phyloP scores from a whole-genome alignment of 2,888 invertebrate genomes.

The Ceraclea dissimilis region DNA sequence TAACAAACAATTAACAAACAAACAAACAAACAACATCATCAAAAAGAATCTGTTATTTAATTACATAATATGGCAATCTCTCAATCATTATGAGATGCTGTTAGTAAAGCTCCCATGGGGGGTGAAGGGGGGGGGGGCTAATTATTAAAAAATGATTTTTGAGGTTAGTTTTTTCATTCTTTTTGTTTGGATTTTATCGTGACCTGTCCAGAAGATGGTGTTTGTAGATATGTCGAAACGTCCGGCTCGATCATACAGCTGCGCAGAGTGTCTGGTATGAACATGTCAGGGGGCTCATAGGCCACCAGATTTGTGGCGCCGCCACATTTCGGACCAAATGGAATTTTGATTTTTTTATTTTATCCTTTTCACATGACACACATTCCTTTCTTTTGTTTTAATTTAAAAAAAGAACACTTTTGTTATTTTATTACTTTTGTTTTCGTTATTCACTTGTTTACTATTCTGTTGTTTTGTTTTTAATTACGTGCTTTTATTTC shows the following conservation, averaged over 20 bases:
- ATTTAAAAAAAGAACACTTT: not conserved
- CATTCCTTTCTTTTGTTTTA: not conserved
- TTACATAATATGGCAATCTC: conserved; percentile 36
- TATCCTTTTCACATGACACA: not conserved
- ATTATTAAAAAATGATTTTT: conserved; percentile 11
- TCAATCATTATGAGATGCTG: conserved; percentile 4
- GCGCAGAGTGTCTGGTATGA: conserved; percentile 87
- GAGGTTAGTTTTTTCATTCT: conserved; percentile 13
- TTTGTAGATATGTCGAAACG: conserved; percentile 90
- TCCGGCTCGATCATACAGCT: conserved; percentile 94
- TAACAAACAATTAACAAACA: not conserved
- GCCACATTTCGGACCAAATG: conserved; percentile 9
- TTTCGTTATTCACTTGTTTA: not conserved
- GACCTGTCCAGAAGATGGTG: conserved; percentile 92
- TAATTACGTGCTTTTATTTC: not conserved
- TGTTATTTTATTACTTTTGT: not conserved
- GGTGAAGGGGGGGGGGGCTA: not conserved
- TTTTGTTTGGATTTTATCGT: conserved; percentile 31
- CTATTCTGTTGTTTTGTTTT: not conserved
- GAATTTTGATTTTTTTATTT: conserved; percentile 1
- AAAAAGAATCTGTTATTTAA: conserved; percentile 13
- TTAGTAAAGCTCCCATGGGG: not conserved
- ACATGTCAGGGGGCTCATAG: conserved; percentile 55
- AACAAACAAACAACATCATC: not conserved
- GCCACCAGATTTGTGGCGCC: conserved; percentile 2